Conservation (phyloP, 2,888 invertebrate species). For the Nemotelus pantherinus region DNA sequence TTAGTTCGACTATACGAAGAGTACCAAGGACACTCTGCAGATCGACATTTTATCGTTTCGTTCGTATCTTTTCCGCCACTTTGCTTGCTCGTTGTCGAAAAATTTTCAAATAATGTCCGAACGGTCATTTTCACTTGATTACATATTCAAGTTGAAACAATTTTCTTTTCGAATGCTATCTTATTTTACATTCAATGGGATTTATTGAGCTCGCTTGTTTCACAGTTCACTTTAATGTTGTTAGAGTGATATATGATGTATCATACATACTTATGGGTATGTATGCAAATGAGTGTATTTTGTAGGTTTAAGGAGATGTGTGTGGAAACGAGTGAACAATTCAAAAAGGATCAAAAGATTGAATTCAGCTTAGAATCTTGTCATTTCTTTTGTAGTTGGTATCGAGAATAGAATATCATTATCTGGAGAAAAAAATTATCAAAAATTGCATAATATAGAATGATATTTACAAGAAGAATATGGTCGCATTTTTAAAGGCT, state of each 20-base stretch:
- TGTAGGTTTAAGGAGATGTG: not conserved
- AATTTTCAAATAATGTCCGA: conserved; percentile 37
- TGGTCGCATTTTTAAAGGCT: too few relatives aligned
- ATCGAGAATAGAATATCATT: too few relatives aligned
- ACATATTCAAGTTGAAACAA: conserved; percentile 32
- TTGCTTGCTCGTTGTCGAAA: not conserved
- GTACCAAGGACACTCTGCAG: too few relatives aligned
- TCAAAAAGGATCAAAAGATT: too few relatives aligned
- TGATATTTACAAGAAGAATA: too few relatives aligned
- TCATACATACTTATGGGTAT: not conserved
- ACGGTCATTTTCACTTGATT: conserved; percentile 41
- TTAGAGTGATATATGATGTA: not conserved
- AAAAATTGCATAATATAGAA: too few relatives aligned
- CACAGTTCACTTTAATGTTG: not conserved
- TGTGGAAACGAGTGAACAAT: not conserved
- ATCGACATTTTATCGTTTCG: not conserved
- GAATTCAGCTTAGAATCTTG: too few relatives aligned
- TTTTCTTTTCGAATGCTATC: conserved; percentile 18
- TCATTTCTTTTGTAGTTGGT: too few relatives aligned
- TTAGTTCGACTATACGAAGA: not conserved
- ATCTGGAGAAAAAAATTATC: too few relatives aligned
- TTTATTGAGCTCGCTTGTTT: conserved; percentile 11
- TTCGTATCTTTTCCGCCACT: not conserved
- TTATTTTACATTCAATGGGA: not conserved
- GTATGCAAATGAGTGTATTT: not conserved